Percentiles rank a stretch among this genome's conserved stretches.
These are phyloP conservation scores for Agrochola lota DNA, from an alignment of 2,888 invertebrate species.

Conservation along the genomic window DNA sequence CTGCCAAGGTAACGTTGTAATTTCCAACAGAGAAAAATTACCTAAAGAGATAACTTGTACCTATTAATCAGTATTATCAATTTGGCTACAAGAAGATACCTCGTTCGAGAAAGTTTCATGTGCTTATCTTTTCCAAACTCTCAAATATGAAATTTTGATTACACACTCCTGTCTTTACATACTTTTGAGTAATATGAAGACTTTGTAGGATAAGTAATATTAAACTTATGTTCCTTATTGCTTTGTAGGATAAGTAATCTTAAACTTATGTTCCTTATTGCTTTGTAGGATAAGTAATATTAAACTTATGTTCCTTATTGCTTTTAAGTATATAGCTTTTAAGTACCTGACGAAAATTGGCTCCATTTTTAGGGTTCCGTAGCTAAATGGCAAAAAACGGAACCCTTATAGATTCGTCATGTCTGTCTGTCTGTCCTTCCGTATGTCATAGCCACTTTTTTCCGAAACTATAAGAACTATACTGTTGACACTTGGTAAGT, in stretches of 20 bases:
- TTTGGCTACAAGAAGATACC: not conserved
- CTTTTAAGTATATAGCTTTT: too few species aligned
- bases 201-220: constrained; percentile 6
- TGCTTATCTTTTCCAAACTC: constrained; percentile 1
- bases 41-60: not conserved
- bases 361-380: not conserved
- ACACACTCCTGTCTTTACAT: not conserved
- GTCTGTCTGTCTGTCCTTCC: too few species aligned
- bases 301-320: constrained; percentile 4
- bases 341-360: not conserved
- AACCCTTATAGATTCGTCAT: too few species aligned
- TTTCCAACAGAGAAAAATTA: not conserved
- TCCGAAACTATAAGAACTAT: too few species aligned
- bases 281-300: constrained; percentile 6
- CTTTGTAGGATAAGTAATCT: constrained; percentile 13
- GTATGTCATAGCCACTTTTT: too few species aligned
- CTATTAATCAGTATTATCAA: constrained; percentile 13
- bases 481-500: too few species aligned
- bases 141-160: constrained; percentile 28
- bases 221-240: constrained; percentile 4
- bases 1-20: not conserved
- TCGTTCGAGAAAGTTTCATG: not conserved
- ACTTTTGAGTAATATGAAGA: not conserved
- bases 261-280: constrained; percentile 4
- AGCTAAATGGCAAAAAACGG: too few species aligned